These are phyloP conservation scores for Eremophila alpestris DNA, from an alignment of 2,797 vertebrate species.

Conservation along the genomic window DNA sequence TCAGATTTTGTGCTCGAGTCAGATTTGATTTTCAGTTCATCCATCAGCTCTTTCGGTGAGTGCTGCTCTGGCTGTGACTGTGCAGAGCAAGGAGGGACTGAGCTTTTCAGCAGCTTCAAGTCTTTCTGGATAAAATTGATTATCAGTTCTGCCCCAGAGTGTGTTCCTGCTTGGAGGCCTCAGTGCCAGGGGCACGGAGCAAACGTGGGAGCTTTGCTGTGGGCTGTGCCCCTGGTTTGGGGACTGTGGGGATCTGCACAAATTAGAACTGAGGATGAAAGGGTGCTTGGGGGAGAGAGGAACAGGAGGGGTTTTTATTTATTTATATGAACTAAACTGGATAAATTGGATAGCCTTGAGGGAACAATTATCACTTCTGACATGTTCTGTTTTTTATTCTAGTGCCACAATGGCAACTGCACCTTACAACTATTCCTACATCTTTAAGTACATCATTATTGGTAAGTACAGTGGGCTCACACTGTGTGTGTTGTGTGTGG, in stretches of 20 bases:
- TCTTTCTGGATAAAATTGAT: neutral
- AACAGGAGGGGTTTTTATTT: neutral
- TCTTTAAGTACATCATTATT: slow-evolving; percentile 99
- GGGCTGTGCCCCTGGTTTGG: neutral
- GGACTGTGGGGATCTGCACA: neutral
- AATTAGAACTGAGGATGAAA: neutral
- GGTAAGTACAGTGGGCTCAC: slow-evolving; percentile 80
- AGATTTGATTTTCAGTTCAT: neutral
- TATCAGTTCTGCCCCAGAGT: neutral
- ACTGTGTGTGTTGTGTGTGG: fast-evolving
- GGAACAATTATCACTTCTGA: neutral
- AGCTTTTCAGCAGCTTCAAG: neutral
- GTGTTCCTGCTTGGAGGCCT: neutral
- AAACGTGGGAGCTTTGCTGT: neutral
- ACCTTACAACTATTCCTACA: slow-evolving; percentile 99
- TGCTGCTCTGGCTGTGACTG: neutral
- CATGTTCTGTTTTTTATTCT: slow-evolving; percentile 23
- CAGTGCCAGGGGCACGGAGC: neutral
- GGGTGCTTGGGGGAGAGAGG: fast-evolving
- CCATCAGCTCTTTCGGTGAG: neutral
- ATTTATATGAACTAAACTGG: neutral
- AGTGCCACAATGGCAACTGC: slow-evolving; percentile 98
- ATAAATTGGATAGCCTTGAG: neutral
- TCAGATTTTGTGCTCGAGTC: neutral
- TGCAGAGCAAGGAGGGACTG: neutral